Evolutionary conservation across 2,888 invertebrate species (phyloP).

Genomic region (Monoplex corrugatus): DNA sequence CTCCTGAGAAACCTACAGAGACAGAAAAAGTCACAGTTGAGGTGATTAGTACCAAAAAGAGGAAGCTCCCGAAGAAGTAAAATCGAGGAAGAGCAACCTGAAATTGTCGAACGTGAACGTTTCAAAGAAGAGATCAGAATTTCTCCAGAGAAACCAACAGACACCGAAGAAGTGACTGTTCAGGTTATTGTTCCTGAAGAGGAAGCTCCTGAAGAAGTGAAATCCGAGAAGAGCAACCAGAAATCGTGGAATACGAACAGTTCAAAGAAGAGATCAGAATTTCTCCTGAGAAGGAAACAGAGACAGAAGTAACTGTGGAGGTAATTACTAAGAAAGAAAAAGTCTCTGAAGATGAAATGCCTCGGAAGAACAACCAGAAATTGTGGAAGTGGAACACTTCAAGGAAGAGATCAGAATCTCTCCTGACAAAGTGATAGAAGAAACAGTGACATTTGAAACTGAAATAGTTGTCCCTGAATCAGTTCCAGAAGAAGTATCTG

Average conservation of each 20-base stretch:
- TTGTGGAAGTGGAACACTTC: constrained; percentile 42
- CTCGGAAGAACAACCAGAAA: constrained; percentile 52
- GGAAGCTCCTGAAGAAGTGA: constrained; percentile 17
- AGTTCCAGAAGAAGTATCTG: constrained; percentile 3
- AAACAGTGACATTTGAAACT: background rate
- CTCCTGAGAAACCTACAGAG: background rate
- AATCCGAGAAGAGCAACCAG: constrained; percentile 38
- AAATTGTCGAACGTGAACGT: constrained; percentile 40
- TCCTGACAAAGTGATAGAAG: constrained; percentile 39
- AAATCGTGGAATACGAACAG: constrained; percentile 46
- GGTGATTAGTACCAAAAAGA: constrained; percentile 36
- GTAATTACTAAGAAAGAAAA: constrained; percentile 36
- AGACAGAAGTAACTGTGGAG: constrained; percentile 40
- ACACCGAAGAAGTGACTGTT: constrained; percentile 36
- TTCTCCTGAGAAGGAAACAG: constrained; percentile 33
- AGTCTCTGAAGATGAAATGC: background rate
- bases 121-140: constrained; percentile 42
- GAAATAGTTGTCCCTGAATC: background rate
- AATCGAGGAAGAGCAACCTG: background rate
- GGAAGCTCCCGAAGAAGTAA: background rate
- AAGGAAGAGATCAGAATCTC: constrained; percentile 46
- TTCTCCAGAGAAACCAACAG: constrained; percentile 39
- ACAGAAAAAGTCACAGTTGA: constrained; percentile 36
- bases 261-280: constrained; percentile 35
- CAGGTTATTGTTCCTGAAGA: no score